Evolutionary conservation across 2,888 invertebrate species (phyloP).

Genomic region (Lepas anatifera): DNA sequence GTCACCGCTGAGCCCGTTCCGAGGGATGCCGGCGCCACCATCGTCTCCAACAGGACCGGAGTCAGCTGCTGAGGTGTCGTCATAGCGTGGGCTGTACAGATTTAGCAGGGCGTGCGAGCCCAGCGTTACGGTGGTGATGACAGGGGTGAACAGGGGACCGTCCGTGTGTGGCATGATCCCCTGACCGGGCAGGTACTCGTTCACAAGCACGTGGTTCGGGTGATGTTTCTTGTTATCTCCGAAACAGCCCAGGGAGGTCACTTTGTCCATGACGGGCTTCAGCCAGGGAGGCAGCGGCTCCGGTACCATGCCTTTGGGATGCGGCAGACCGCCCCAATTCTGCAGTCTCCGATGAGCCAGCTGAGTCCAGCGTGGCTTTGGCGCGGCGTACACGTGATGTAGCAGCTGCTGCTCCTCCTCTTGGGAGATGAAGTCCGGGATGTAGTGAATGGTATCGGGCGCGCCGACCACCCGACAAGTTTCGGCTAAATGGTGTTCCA

Average conservation of each 20-base stretch:
- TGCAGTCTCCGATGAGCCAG: slow-evolving; percentile 82
- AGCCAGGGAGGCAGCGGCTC: slow-evolving; percentile 85
- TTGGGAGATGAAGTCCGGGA: slow-evolving; percentile 71
- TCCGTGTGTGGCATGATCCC: slow-evolving; percentile 97
- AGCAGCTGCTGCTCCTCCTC: slow-evolving; percentile 54
- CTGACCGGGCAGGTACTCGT: slow-evolving; percentile 85
- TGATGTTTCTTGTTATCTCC: slow-evolving; percentile 38
- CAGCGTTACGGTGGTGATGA: slow-evolving; percentile 81
- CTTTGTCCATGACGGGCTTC: slow-evolving; percentile 52
- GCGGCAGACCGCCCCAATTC: slow-evolving; percentile 94
- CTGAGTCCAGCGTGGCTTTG: slow-evolving; percentile 93
- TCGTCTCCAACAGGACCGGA: not conserved
- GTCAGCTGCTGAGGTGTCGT: too few species aligned
- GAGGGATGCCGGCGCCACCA: not conserved
- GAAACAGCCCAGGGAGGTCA: slow-evolving; percentile 55
- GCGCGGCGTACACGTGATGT: slow-evolving; percentile 58
- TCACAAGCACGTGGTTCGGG: slow-evolving; percentile 90
- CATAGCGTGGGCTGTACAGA: slow-evolving; percentile 16
- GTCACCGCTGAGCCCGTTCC: not conserved
- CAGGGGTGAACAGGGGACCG: slow-evolving; percentile 84
- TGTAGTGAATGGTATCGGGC: slow-evolving; percentile 57
- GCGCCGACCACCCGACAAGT: slow-evolving; percentile 15
- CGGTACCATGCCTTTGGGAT: slow-evolving; percentile 82
- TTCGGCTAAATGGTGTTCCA: too few species aligned
- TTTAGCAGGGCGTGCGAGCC: slow-evolving; percentile 84